Base-by-base conservation (phyloP, 2,888 invertebrate species). In the Synanthedon vespiformis region DNA sequence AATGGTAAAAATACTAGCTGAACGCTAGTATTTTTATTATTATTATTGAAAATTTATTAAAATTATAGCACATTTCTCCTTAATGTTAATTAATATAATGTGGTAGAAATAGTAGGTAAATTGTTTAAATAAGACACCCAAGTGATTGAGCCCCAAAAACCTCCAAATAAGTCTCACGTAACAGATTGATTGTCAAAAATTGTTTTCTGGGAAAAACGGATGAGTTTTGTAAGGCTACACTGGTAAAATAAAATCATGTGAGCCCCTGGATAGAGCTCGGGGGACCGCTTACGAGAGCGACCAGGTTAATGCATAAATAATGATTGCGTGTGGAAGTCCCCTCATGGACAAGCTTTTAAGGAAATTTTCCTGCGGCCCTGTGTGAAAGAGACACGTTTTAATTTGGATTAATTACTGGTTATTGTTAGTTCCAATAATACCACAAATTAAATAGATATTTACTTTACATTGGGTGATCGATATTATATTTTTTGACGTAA, bases 301-400 rank as follows among this genome's bases (percentile, higher is more conserved):
- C 74, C 79, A 70, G 77, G 77, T 83, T 88, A 88, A 89, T 89
- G 89, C 89, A 89, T 89, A 89, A 89, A 85, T 89, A 89, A 89
- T 88, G 88, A 79, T 82, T 74, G 77, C 80, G 81, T 85, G 77
- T 68, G 61, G 53, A 54, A 55, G 56, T 57, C 63, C 59, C 62
- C 68, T 67, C 64, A 70, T 66, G 75, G 76, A 64, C 67, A 68
- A 64, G 72, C 77, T 77, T 77, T 78, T 78, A 77, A 73, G 72
- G 67, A 72, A 72, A 72, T 72, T 70, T 67, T 68, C 68, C 68
- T 66, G 61, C 56, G 55, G 58, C 58, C 34, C 34, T 34, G 34
- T 44, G 34, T 34, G 34, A 34, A 34, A 34, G 10, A 34, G 34
- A 10, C 34, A 34, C 34, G 5, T 34, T 34, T 34, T 34, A 34